Conservation (phyloP, 2,113 vertebrate species). For the Sinocyclocheilus maitianheensis region DNA sequence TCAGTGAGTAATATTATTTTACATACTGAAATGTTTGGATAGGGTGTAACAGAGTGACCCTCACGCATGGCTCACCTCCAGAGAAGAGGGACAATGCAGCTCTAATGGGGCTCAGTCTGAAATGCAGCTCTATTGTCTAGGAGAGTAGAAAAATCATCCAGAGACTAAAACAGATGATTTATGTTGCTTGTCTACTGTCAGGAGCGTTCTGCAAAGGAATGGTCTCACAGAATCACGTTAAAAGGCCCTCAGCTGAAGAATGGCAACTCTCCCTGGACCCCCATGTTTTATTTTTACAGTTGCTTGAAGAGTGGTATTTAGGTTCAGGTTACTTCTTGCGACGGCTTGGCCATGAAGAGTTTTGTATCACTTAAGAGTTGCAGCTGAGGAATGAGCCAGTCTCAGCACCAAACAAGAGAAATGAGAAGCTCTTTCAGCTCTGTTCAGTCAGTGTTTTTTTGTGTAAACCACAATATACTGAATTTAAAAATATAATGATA, state of each 20-base stretch:
- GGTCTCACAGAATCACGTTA: conserved; percentile 65
- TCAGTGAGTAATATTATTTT: conserved; percentile 31
- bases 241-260: conserved; percentile 69
- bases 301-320: conserved; percentile 75
- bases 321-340: conserved; percentile 77
- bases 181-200: conserved; percentile 72
- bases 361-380: conserved; percentile 61
- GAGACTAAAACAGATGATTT: conserved; percentile 67
- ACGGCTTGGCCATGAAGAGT: conserved; percentile 72
- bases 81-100: conserved; percentile 55
- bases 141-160: conserved; percentile 19
- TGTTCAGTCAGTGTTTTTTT: not conserved
- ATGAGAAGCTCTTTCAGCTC: not conserved
- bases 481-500: not conserved
- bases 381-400: conserved; percentile 54
- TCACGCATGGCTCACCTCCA: conserved; percentile 46
- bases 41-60: conserved; percentile 52
- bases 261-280: conserved; percentile 71
- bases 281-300: conserved; percentile 82
- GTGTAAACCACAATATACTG: conserved; percentile 13
- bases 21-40: conserved; percentile 51
- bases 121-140: conserved; percentile 55
- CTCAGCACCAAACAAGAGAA: conserved; percentile 25
- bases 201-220: conserved; percentile 53
- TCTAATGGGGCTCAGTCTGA: conserved; percentile 57